phyloP scores from a whole-genome alignment of 2,113 vertebrate species.

The Syngnathus floridae region DNA sequence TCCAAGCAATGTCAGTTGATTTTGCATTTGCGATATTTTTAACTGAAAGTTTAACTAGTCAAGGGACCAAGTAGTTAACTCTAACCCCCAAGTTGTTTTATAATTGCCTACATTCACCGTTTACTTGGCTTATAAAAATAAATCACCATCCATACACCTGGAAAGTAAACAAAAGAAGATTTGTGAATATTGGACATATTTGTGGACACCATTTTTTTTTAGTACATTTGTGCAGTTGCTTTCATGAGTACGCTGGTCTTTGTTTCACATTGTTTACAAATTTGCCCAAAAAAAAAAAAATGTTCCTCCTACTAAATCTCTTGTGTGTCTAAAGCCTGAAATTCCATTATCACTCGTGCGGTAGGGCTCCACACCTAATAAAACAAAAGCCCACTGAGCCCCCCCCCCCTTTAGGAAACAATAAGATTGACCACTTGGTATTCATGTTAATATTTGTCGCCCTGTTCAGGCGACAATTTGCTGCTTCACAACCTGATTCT shows the following conservation, averaged over 20 bases:
- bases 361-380: background rate
- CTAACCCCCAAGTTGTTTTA: background rate
- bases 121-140: too few relatives aligned
- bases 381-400: background rate
- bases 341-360: slow-evolving; percentile 1
- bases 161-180: background rate
- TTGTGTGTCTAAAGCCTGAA: background rate
- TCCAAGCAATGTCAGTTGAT: slow-evolving; percentile 92
- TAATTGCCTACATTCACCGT: too few relatives aligned
- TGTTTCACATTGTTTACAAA: background rate
- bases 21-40: background rate
- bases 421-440: background rate
- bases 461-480: slow-evolving; percentile 81
- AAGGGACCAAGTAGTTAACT: background rate
- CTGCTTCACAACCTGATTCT: slow-evolving; percentile 95
- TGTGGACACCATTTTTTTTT: background rate
- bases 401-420: background rate
- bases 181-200: background rate
- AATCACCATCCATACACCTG: too few relatives aligned
- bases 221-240: background rate
- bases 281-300: background rate
- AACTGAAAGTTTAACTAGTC: background rate
- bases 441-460: background rate
- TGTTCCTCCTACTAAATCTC: background rate
- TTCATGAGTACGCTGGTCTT: background rate